phyloP scores from a whole-genome alignment of 1,140 invertebrate genomes.

The Holcopasites calliopsidis region DNA sequence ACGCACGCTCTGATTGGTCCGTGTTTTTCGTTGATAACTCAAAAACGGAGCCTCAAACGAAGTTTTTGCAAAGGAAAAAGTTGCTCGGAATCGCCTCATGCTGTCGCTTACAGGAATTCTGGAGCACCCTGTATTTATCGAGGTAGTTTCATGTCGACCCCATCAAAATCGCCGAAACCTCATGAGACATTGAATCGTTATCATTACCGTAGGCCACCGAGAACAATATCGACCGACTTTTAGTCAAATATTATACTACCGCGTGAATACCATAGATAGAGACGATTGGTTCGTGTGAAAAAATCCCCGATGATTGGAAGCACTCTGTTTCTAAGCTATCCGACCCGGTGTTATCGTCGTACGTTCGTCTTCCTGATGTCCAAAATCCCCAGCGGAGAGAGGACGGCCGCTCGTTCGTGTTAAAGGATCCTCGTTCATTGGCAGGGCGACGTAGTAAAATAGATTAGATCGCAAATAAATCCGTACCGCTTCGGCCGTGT shows the following conservation, averaged over 20 bases:
- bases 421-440: conserved; percentile 47
- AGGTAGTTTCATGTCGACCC: background rate
- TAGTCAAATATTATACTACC: background rate
- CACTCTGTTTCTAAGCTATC: conserved; percentile 57
- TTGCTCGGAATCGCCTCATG: too few species aligned
- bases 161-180: conserved; percentile 13
- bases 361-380: conserved; percentile 58
- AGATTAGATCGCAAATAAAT: conserved; percentile 61
- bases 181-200: background rate
- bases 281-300: conserved; percentile 28
- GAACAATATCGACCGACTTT: conserved; percentile 20
- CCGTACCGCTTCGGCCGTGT: conserved; percentile 29
- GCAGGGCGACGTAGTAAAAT: conserved; percentile 32
- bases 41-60: too few species aligned
- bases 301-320: conserved; percentile 55
- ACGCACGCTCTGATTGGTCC: too few species aligned
- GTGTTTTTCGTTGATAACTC: too few species aligned
- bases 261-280: conserved; percentile 3
- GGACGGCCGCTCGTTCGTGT: conserved; percentile 22
- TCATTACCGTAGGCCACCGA: background rate
- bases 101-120: too few species aligned
- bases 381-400: conserved; percentile 34
- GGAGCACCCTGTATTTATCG: too few species aligned
- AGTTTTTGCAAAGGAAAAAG: too few species aligned
- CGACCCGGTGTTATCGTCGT: conserved; percentile 55